Evolutionary conservation across 2,113 vertebrate species (phyloP).

Genomic region (Corythaixoides concolor): DNA sequence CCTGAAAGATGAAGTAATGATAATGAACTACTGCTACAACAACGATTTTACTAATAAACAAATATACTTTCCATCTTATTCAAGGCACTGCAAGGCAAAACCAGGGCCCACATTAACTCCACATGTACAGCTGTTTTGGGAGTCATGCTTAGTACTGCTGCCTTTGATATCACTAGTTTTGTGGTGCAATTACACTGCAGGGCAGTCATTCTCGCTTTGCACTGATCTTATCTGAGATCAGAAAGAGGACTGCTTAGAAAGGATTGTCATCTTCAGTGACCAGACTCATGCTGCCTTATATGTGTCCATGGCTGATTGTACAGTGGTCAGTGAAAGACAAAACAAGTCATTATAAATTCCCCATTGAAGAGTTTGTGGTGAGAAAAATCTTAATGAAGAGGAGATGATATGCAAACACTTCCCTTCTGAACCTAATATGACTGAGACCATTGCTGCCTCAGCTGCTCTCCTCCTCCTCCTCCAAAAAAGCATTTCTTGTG

Average conservation of each 20-base stretch:
- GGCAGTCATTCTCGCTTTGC: not conserved
- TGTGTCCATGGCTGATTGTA: not conserved
- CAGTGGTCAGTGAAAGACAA: not conserved
- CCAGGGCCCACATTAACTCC: not conserved
- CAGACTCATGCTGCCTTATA: not conserved
- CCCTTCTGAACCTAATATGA: not conserved
- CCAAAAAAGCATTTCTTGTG: not conserved
- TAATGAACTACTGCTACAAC: not conserved
- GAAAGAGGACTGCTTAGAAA: not conserved
- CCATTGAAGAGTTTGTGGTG: not conserved
- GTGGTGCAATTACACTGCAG: not conserved
- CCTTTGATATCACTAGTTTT: not conserved
- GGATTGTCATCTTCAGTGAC: not conserved
- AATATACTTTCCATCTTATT: not conserved
- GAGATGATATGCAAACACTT: not conserved
- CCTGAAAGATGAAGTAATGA: not conserved
- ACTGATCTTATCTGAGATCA: not conserved
- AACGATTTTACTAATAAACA: not conserved
- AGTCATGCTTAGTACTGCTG: not conserved
- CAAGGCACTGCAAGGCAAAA: not conserved
- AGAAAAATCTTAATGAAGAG: not conserved
- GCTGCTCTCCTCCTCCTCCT: not conserved
- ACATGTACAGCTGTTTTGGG: not conserved
- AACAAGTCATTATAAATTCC: not conserved
- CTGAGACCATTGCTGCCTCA: not conserved